Conservation (phyloP, 92 coral and sea anemone genomes). For the Epizoanthus stellaris region DNA sequence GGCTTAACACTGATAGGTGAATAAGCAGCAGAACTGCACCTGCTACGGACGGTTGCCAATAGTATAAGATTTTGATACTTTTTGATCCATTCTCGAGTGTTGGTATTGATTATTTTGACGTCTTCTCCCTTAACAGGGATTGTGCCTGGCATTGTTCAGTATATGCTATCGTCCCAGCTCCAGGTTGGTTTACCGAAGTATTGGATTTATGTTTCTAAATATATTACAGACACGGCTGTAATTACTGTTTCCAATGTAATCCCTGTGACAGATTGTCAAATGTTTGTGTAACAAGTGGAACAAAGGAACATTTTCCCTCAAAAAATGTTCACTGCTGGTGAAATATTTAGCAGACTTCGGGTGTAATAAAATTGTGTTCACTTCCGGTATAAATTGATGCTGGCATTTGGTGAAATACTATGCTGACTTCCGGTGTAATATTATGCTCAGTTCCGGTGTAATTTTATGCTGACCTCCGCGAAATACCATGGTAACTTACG, state of each 20-base stretch:
- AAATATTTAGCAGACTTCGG: too few relatives aligned
- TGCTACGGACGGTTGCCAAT: too few relatives aligned
- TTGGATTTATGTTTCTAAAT: neutral
- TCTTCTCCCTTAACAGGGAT: neutral
- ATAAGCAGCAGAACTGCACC: too few relatives aligned
- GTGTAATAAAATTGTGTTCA: too few relatives aligned
- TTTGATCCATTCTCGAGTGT: neutral
- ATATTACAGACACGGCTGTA: neutral
- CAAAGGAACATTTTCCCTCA: neutral
- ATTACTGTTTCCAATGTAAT: neutral
- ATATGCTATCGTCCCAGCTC: constrained; percentile 11
- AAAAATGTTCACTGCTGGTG: too few relatives aligned
- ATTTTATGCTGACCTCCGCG: too few relatives aligned
- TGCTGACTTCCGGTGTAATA: too few relatives aligned
- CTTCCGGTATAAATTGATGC: too few relatives aligned
- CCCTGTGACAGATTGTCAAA: neutral
- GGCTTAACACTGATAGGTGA: too few relatives aligned
- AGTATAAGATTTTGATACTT: neutral
- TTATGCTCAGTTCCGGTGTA: too few relatives aligned
- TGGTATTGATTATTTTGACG: neutral
- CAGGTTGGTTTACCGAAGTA: neutral
- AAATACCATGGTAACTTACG: too few relatives aligned
- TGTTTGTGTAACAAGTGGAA: neutral
- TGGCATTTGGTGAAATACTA: too few relatives aligned
- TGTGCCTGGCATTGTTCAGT: neutral